Conservation (phyloP, 2,888 invertebrate species). For the Lepidocyrtinus sp. region DNA sequence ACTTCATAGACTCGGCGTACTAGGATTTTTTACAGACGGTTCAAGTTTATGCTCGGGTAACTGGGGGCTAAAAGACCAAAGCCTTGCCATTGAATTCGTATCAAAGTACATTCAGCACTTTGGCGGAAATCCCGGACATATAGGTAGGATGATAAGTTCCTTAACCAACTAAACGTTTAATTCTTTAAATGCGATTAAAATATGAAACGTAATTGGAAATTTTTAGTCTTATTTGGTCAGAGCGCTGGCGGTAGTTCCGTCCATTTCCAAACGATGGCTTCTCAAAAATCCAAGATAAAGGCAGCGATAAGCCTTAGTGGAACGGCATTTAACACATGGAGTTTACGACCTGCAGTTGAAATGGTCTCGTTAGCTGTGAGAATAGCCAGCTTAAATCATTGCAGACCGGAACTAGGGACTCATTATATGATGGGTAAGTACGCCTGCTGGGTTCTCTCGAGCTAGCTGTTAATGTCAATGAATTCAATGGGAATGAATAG, state of each 20-base stretch:
- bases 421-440: slow-evolving; percentile 42
- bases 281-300: slow-evolving; percentile 44
- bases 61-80: slow-evolving; percentile 22
- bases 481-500: no score
- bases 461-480: no score
- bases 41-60: background rate
- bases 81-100: slow-evolving; percentile 48
- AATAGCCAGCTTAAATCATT: slow-evolving; percentile 43
- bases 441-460: background rate
- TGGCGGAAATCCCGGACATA: slow-evolving; percentile 42
- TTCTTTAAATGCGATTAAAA: background rate
- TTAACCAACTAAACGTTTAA: slow-evolving; percentile 20
- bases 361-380: slow-evolving; percentile 42
- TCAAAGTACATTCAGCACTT: slow-evolving; percentile 34
- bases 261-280: slow-evolving; percentile 53
- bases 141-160: no score
- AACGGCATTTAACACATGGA: slow-evolving; percentile 53
- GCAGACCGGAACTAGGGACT: slow-evolving; percentile 50
- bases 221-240: background rate
- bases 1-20: background rate
- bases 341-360: slow-evolving; percentile 42
- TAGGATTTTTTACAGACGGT: background rate
- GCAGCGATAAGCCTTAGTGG: slow-evolving; percentile 51
- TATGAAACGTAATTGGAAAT: background rate
- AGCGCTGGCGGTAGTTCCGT: slow-evolving; percentile 24